phyloP scores from a whole-genome alignment of 2,797 vertebrate species.

The Novumbra hubbsi region DNA sequence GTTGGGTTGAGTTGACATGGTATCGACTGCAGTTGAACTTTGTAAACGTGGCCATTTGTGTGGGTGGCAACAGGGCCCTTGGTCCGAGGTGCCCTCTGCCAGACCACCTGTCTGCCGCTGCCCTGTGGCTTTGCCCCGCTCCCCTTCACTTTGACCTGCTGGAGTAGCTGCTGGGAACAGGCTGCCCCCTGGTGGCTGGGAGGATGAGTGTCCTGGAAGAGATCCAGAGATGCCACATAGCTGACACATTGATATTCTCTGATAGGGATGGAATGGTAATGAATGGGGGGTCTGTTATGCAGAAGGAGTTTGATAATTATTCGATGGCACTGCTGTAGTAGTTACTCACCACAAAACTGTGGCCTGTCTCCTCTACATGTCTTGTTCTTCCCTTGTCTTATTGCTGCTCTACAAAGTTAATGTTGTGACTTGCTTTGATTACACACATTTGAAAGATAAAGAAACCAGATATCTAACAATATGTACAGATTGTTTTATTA shows the following conservation, averaged over 20 bases:
- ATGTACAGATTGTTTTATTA: not conserved
- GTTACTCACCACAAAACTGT: not conserved
- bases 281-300: constrained; percentile 18
- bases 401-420: constrained; percentile 65
- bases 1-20: constrained; percentile 40
- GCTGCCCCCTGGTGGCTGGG: constrained; percentile 71
- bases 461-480: not conserved
- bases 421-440: constrained; percentile 47
- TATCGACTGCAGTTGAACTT: constrained; percentile 55
- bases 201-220: constrained; percentile 57
- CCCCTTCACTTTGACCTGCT: constrained; percentile 57
- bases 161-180: constrained; percentile 55
- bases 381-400: constrained; percentile 58
- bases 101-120: constrained; percentile 72
- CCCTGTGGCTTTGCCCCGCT: constrained; percentile 48
- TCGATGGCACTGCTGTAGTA: not conserved
- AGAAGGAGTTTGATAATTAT: not conserved
- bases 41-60: constrained; percentile 49
- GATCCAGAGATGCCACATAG: constrained; percentile 53
- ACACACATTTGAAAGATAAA: constrained; percentile 66
- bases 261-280: constrained; percentile 31
- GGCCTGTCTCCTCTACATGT: constrained; percentile 44
- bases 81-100: constrained; percentile 52
- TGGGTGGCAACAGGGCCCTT: constrained; percentile 47
- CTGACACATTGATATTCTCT: constrained; percentile 36